phyloP scores from a whole-genome alignment of 2,797 vertebrate genomes.

The Pangasius mekongensis region DNA sequence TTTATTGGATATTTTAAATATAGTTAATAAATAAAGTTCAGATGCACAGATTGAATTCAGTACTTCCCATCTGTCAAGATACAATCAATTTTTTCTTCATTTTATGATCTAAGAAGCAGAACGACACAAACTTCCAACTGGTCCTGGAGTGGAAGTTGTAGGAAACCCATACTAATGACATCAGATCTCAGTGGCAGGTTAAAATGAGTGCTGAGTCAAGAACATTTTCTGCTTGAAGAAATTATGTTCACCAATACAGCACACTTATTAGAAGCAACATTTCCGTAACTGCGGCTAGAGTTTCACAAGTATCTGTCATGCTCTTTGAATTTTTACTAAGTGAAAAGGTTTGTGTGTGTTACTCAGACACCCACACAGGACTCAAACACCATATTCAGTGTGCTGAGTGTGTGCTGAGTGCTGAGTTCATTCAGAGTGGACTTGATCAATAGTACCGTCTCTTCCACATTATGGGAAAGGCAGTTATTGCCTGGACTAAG shows the following conservation, averaged over 20 bases:
- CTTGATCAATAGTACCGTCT: constrained; percentile 35
- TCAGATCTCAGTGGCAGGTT: neutral
- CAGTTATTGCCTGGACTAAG: constrained; percentile 43
- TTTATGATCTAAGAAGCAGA: neutral
- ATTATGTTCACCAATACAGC: neutral
- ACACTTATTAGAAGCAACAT: constrained; percentile 3
- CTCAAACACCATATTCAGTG: neutral
- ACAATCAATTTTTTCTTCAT: neutral
- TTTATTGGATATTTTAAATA: no score
- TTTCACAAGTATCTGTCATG: neutral
- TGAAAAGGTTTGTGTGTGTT: neutral
- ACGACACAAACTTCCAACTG: neutral
- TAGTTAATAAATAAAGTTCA: neutral
- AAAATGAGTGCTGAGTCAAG: neutral
- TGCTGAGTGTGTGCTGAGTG: constrained; percentile 24
- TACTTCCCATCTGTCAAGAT: neutral
- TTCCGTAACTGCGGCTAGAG: neutral
- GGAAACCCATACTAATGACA: neutral
- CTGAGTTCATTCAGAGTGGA: neutral
- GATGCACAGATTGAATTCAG: neutral
- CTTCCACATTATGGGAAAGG: constrained; percentile 38
- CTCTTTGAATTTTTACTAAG: neutral
- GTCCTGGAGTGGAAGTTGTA: neutral
- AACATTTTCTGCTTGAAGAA: neutral
- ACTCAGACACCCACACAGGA: neutral